These are phyloP conservation scores for Ecliptopera silaceata DNA, from an alignment of 2,888 invertebrate genomes.

Conservation along the genomic window DNA sequence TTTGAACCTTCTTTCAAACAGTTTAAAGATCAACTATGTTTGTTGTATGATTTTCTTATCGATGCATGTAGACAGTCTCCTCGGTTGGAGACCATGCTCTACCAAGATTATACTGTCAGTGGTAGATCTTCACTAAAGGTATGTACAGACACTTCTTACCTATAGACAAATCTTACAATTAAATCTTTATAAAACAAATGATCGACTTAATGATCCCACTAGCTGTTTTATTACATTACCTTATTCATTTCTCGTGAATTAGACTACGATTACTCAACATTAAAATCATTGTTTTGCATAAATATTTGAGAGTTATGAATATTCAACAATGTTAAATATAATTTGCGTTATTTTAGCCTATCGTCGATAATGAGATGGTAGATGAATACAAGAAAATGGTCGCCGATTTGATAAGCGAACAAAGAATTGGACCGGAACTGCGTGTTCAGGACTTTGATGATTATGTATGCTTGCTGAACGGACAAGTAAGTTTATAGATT, in stretches of 20 bases:
- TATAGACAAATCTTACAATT: no score
- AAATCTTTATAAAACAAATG: no score
- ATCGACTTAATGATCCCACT: no score
- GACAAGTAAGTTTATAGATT: constrained; percentile 71
- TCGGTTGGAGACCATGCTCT: constrained; percentile 90
- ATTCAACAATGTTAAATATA: no score
- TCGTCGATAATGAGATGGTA: constrained; percentile 88
- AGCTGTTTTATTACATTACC: no score
- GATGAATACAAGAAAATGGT: constrained; percentile 85
- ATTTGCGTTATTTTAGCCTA: constrained; percentile 81
- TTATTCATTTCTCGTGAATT: no score
- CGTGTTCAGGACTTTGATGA: constrained; percentile 91
- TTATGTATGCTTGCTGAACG: constrained; percentile 89
- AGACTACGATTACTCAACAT: no score
- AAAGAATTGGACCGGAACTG: constrained; percentile 88
- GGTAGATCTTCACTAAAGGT: constrained; percentile 53
- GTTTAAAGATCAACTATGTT: constrained; percentile 87
- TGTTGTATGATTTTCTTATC: constrained; percentile 89
- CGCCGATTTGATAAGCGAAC: constrained; percentile 85
- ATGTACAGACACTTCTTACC: not conserved
- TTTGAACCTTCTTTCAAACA: constrained; percentile 90
- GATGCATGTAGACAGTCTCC: constrained; percentile 88
- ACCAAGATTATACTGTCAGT: constrained; percentile 82
- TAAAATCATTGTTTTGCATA: not conserved
- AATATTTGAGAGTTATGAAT: not conserved